Conservation (phyloP, 2,888 invertebrate genomes). For the Pristionchus maxplancki region DNA sequence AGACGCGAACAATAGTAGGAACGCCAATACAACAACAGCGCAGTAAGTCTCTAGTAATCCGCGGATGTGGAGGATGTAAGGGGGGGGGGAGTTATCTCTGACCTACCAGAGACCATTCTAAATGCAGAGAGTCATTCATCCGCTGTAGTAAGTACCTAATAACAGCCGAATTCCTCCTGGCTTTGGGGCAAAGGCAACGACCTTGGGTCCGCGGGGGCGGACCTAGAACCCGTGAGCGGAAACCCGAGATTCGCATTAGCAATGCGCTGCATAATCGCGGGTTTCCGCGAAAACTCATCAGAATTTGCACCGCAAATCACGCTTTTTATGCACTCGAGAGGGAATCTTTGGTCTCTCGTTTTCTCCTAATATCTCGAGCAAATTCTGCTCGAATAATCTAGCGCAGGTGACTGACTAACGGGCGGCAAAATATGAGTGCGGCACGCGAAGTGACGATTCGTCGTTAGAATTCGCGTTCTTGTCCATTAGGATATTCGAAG, state of each 20-base stretch:
- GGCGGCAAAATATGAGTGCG: neutral
- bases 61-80: neutral
- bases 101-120: no score
- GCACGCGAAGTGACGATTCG: neutral
- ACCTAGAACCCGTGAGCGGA: neutral
- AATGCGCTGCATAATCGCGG: neutral
- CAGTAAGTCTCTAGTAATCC: conserved; percentile 4
- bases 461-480: no score
- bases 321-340: neutral
- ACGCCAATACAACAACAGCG: neutral
- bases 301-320: neutral
- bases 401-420: neutral
- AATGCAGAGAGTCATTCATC: no score
- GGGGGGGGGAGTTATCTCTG: neutral
- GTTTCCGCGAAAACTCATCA: neutral
- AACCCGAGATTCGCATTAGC: neutral
- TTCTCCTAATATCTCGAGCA: neutral
- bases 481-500: no score
- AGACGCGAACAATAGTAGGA: neutral
- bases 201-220: neutral
- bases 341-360: neutral
- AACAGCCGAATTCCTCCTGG: neutral
- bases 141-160: neutral
- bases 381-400: neutral
- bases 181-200: neutral